A percentile compares a stretch with the other conserved stretches of the same genome.
Conservation (phyloP, 1,140 invertebrate genomes). For the Drosophila oshimai region DNA sequence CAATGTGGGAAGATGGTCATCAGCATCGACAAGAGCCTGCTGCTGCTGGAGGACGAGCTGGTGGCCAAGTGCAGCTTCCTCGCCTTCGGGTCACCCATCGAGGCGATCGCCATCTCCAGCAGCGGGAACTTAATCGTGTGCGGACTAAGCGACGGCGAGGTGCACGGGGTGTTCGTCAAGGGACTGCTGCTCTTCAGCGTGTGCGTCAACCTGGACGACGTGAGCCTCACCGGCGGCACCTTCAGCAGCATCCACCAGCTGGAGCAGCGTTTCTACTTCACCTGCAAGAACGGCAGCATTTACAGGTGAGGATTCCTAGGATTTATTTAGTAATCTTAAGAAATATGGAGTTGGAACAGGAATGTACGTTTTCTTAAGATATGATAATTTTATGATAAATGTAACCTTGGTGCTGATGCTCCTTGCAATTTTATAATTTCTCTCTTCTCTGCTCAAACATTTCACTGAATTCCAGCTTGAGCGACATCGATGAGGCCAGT, state of each 20-base stretch:
- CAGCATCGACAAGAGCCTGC: constrained; percentile 68
- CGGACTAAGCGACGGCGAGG: constrained; percentile 69
- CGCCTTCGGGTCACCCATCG: constrained; percentile 62
- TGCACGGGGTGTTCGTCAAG: constrained; percentile 75
- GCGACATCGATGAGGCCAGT: constrained; percentile 62
- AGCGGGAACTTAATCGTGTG: constrained; percentile 76
- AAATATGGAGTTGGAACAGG: too few relatives aligned
- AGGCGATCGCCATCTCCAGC: constrained; percentile 64
- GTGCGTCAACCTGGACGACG: constrained; percentile 61
- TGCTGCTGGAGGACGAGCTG: constrained; percentile 76
- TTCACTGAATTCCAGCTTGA: constrained; percentile 36
- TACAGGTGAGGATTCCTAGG: constrained; percentile 71
- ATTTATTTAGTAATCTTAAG: too few relatives aligned
- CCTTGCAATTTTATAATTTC: too few relatives aligned
- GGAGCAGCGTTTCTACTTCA: constrained; percentile 56
- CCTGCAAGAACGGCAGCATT: constrained; percentile 71
- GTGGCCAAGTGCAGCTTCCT: constrained; percentile 70
- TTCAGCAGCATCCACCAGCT: constrained; percentile 65
- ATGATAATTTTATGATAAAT: too few relatives aligned
- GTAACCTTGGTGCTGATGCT: too few relatives aligned
- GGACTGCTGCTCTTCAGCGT: constrained; percentile 69
- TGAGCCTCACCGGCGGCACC: constrained; percentile 38
- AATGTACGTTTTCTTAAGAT: too few relatives aligned
- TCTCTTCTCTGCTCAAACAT: background rate
- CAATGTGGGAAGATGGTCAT: constrained; percentile 75